A percentile compares a stretch with the other conserved stretches of the same genome.
Evolutionary conservation across 2,888 invertebrate genomes (phyloP).

Genomic region (Mythimna lalbum): DNA sequence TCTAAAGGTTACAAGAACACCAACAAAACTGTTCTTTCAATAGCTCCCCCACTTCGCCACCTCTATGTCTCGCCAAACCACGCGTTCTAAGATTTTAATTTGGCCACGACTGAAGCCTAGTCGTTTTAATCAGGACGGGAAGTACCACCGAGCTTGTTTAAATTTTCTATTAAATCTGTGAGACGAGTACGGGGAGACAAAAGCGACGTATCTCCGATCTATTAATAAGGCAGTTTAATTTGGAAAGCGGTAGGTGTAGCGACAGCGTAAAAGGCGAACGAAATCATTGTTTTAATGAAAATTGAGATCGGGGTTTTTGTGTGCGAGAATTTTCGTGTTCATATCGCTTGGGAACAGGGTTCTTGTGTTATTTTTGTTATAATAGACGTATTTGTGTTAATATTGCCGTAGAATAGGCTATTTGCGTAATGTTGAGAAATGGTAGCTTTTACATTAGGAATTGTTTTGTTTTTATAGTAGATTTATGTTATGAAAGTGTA

Average conservation of each 20-base stretch:
- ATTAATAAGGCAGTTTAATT: conserved; percentile 89
- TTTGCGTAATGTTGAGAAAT: not conserved
- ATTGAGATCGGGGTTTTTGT: conserved; percentile 57
- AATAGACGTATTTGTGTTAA: not conserved
- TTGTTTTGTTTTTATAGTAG: not conserved
- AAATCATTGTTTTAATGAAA: conserved; percentile 59
- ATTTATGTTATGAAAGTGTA: not conserved
- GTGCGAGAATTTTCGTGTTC: conserved; percentile 24
- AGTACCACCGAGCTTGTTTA: conserved; percentile 81
- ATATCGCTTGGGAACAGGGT: conserved; percentile 42
- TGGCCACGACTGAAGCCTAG: conserved; percentile 76
- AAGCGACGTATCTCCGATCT: conserved; percentile 88
- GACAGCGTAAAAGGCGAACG: conserved; percentile 64
- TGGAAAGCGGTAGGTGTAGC: conserved; percentile 71
- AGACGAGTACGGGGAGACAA: conserved; percentile 83
- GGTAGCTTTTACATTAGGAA: not conserved
- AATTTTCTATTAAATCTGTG: conserved; percentile 88
- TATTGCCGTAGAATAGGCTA: not conserved
- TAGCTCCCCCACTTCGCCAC: conserved; percentile 23
- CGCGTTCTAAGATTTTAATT: conserved; percentile 86
- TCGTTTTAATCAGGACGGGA: conserved; percentile 85
- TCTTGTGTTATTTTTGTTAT: conserved; percentile 12
- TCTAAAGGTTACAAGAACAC: not conserved
- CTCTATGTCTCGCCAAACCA: conserved; percentile 68
- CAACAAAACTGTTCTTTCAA: conserved; percentile 31